Evolutionary conservation across 2,797 vertebrate species (phyloP), one percentile per base, ranked within the genome.

Genomic region (Pyrocephalus nanus): DNA sequence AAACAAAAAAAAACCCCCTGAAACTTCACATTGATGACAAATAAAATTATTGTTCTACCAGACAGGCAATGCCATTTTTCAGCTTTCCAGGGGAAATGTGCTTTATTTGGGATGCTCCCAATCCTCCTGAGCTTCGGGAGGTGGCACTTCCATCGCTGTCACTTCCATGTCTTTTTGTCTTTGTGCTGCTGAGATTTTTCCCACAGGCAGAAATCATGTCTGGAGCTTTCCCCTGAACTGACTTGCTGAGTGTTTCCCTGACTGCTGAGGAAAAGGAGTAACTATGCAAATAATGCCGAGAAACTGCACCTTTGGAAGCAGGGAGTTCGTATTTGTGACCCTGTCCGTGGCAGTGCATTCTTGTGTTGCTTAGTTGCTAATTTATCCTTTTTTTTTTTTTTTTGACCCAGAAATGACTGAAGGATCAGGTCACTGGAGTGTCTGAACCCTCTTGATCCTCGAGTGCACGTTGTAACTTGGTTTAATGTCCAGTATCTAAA

Each of bases 251-350:
- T 70, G 27, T 82, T 79, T 81, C 74, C 86, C 51, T 83, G 40
- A n/a, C 32, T 0, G 7, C 77, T 55, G 36, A 83, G 51, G 72
- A 45, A 61, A 90, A 86, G 76, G 80, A 79, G 79, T 92, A 95
- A 95, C 95, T 96, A 96, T 96, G 95, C 95, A 96, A 95, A 92
- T 45, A 74, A 79, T 20, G 60, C 91, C 79, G 55, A 88, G 91
- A 72, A 90, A 61, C 51, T 64, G 79, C 95, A 69, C 64, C 67
- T 88, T 76, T 64, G 75, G 50, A 45, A 85, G 86, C 78, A 81
- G 66, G 61, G 62, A 34, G 25, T 29, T 48, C 32, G 86, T 88
- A 71, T 67, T 71, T 47, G 72, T 2, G 1, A 36, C 8, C 22
- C 67, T 57, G 58, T 67, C 53, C 7, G 3, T 20, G 62, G 4